Conservation (phyloP, 2,113 vertebrate genomes). For the Sceloporus undulatus region DNA sequence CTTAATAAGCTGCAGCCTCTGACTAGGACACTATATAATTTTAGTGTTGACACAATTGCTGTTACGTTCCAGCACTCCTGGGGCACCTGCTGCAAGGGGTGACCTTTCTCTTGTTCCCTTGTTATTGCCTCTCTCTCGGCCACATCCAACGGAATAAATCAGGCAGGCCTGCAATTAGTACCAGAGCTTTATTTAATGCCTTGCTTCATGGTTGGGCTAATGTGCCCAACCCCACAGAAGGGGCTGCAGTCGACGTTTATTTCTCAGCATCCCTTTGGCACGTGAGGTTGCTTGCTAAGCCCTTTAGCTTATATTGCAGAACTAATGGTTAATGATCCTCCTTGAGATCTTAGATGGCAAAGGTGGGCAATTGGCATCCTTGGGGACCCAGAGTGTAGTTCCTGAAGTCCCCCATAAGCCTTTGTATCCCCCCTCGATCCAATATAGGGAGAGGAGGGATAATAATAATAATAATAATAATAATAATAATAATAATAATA, state of each 20-base stretch:
- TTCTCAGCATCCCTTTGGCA: not conserved
- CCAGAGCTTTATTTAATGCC: not conserved
- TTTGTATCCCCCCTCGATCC: too few relatives aligned
- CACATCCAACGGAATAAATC: not conserved
- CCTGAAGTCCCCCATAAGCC: too few relatives aligned
- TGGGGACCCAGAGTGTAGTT: too few relatives aligned
- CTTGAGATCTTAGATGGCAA: not conserved
- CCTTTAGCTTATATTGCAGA: slow-evolving; percentile 24
- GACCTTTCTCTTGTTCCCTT: not conserved
- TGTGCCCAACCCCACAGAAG: accelerated
- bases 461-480: too few relatives aligned
- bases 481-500: too few relatives aligned
- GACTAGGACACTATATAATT: not conserved
- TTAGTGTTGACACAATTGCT: not conserved
- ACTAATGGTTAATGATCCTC: not conserved
- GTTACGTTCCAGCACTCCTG: accelerated
- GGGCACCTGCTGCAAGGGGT: not conserved
- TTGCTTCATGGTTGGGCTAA: not conserved
- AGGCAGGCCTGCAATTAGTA: not conserved
- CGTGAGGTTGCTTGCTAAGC: not conserved
- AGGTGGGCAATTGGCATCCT: too few relatives aligned
- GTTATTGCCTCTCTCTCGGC: not conserved
- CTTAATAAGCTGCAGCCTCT: not conserved
- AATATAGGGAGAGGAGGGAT: too few relatives aligned
- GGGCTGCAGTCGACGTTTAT: accelerated